Conservation (phyloP, 2,797 vertebrate species). For the Delichon dasypus region DNA sequence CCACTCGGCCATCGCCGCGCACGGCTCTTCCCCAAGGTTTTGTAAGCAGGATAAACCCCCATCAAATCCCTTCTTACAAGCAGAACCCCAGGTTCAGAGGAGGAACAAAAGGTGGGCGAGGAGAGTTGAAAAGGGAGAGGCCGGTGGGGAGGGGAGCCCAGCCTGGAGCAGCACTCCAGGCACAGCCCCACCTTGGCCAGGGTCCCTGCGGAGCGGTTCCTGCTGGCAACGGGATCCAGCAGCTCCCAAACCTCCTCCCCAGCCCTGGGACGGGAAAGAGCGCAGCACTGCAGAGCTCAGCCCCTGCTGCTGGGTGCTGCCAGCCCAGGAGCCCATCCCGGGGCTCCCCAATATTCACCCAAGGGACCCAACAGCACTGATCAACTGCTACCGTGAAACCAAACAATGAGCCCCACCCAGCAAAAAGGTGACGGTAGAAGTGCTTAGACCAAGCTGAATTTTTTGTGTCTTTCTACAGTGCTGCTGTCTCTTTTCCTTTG, state of each 20-base stretch:
- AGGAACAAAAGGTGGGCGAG: not conserved
- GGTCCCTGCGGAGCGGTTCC: not conserved
- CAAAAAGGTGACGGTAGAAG: not conserved
- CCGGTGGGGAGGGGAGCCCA: not conserved
- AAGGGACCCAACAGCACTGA: not conserved
- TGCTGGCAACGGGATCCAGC: not conserved
- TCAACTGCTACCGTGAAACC: not conserved
- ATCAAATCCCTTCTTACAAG: not conserved
- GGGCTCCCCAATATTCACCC: not conserved
- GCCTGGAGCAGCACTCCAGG: accelerated
- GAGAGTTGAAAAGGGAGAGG: accelerated
- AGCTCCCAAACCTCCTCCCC: not conserved
- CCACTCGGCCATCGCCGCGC: not conserved
- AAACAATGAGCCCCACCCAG: not conserved
- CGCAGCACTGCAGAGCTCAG: accelerated
- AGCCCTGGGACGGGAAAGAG: not conserved
- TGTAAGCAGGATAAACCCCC: not conserved
- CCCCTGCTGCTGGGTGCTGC: not conserved
- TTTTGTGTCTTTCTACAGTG: not conserved
- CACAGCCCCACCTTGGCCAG: not conserved
- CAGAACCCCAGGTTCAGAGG: not conserved
- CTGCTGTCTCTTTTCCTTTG: not conserved
- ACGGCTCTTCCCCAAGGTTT: accelerated
- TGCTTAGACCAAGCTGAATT: not conserved
- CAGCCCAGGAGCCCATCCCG: not conserved